Evolutionary conservation across 2,888 invertebrate genomes (phyloP).

Genomic region (Tenthredo livida): DNA sequence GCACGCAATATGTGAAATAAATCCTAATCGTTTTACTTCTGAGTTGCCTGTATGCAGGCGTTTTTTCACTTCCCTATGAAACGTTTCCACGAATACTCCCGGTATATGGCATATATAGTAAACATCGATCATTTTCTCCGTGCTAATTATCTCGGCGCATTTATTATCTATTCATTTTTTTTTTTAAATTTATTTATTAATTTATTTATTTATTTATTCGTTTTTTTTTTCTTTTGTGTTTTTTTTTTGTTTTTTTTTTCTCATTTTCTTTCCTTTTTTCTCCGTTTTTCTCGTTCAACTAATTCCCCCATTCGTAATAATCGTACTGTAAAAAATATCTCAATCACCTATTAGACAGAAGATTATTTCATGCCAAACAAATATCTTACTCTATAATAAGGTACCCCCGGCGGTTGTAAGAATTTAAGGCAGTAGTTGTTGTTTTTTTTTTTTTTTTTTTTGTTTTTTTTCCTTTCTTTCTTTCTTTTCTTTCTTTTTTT

Average conservation of each 20-base stretch:
- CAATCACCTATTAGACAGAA: background rate
- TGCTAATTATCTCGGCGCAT: slow-evolving; percentile 3
- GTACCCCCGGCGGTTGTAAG: background rate
- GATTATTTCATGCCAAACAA: background rate
- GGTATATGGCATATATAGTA: background rate
- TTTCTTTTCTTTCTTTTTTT: background rate
- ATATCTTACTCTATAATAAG: background rate
- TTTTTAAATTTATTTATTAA: background rate
- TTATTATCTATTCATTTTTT: background rate
- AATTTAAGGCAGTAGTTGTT: background rate
- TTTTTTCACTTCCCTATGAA: too few species aligned
- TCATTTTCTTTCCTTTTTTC: background rate
- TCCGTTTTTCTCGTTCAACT: background rate
- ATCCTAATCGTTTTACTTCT: too few species aligned
- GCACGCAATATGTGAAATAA: too few species aligned
- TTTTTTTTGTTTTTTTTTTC: background rate
- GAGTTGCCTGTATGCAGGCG: too few species aligned
- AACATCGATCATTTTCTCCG: slow-evolving; percentile 3
- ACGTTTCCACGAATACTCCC: too few species aligned
- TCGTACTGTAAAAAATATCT: slow-evolving; percentile 3
- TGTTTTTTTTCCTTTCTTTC: background rate
- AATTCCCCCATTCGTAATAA: background rate
- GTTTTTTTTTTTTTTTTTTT: background rate
- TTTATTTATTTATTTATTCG: background rate
- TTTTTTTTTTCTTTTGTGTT: background rate